Conservation (phyloP, 2,888 invertebrate species). For the Leptopilina drosophilae region DNA sequence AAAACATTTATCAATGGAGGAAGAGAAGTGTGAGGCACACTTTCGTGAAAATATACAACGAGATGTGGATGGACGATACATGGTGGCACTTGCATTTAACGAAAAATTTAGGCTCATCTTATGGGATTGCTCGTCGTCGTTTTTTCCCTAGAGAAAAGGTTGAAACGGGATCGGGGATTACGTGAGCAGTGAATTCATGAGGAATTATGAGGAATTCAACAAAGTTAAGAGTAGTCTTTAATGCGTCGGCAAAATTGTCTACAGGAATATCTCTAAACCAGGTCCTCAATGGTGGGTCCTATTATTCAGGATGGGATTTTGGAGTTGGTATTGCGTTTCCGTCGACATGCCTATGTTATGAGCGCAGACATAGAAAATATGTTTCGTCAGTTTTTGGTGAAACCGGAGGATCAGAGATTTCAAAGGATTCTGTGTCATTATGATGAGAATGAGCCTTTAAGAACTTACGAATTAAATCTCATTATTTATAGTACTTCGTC, state of each 20-base stretch:
- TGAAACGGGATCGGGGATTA: constrained; percentile 14
- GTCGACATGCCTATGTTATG: constrained; percentile 51
- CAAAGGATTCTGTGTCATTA: constrained; percentile 62
- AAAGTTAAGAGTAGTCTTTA: constrained; percentile 62
- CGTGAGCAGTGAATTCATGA: constrained; percentile 41
- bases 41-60: background rate
- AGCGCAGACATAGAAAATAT: constrained; percentile 62
- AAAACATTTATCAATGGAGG: background rate
- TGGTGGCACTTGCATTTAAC: constrained; percentile 35
- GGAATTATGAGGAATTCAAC: constrained; percentile 49
- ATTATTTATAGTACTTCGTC: constrained; percentile 57
- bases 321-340: constrained; percentile 42
- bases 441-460: constrained; percentile 9
- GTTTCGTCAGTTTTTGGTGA: constrained; percentile 53
- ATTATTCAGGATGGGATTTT: constrained; percentile 50
- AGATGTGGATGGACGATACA: constrained; percentile 50
- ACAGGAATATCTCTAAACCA: constrained; percentile 57
- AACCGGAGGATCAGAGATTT: constrained; percentile 60
- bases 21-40: background rate
- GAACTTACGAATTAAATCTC: constrained; percentile 43
- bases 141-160: constrained; percentile 24
- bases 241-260: constrained; percentile 56
- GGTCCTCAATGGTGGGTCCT: constrained; percentile 53
- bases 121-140: constrained; percentile 20
- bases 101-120: constrained; percentile 4